Base-by-base conservation (phyloP, 2,888 invertebrate species). In the Eucera pruinosa region DNA sequence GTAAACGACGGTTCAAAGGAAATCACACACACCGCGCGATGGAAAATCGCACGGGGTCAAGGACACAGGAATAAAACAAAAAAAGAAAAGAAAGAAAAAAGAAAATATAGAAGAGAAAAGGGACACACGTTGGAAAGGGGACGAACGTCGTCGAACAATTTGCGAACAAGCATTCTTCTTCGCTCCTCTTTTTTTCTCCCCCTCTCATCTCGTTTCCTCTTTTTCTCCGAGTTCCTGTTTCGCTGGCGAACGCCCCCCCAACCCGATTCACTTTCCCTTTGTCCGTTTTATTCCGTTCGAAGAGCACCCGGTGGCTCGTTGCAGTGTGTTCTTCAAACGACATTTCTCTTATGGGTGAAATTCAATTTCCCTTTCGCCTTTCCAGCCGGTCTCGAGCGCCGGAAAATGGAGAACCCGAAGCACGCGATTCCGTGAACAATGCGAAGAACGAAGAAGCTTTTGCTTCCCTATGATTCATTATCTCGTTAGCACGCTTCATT, bases 301-400 rank as follows among this genome's bases (percentile, higher is more conserved):
- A 48, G 57, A 60, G 60, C 41, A 20, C 6, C 55, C 57, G 7
- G 20, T 47, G 68, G 60, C 48, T 57, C 62, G 45, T 66, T 20
- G 52, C 62, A 58, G 72, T 67, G 55, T 45, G 36, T 69, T 71
- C 71, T 72, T 74, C 50, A 74, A 83, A 79, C 64, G 83, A 72
- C 69, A 48, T 52, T n/a, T 52, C 71, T 71, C 69, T 72, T 83
- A 70, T 55, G 64, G 58, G 27, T 6, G 69, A 71, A 83, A 83
- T 79, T 83, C 69, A 83, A 83, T 83, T 83, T 82, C 74, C 67
- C 77, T 80, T 60, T 65, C 76, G 68, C 47, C 66, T 74, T 71
- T 71, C 71, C 70, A 18, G 47, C 27, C 11, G 27, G 33, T 23
- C 54, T 11, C 66, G 36, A 54, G 45, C 25, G 7, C 6, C 13